Evolutionary conservation across 1,140 invertebrate species (phyloP).

Genomic region (Rhagoletis zephyria): DNA sequence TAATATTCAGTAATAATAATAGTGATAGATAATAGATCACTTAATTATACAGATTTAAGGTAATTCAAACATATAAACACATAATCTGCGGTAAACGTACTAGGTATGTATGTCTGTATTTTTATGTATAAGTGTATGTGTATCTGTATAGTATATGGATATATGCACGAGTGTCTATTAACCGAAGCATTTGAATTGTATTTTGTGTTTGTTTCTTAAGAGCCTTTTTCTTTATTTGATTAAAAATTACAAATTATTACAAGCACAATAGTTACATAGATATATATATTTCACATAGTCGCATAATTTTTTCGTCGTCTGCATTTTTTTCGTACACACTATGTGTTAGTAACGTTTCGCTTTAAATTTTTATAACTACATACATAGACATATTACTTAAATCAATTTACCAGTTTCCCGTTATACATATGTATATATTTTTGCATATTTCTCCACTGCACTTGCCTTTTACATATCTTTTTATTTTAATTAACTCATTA

Average conservation of each 20-base stretch:
- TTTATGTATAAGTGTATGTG: not conserved
- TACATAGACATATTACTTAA: constrained; percentile 27
- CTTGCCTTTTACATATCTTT: not conserved
- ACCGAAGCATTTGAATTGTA: not conserved
- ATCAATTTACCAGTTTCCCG: constrained; percentile 36
- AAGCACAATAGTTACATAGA: not conserved
- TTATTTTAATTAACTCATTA: no score
- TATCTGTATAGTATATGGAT: not conserved
- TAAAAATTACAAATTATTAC: constrained; percentile 36
- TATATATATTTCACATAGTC: not conserved
- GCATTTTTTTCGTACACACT: not conserved
- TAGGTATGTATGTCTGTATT: constrained; percentile 6
- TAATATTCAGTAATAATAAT: constrained; percentile 8
- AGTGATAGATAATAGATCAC: constrained; percentile 1
- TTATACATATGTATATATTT: not conserved
- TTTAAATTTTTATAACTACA: constrained; percentile 13
- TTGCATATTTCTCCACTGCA: not conserved
- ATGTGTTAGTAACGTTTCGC: not conserved
- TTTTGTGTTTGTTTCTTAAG: not conserved
- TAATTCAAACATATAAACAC: constrained; percentile 31
- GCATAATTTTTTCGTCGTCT: constrained; percentile 33
- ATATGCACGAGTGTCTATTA: not conserved
- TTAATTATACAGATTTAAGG: constrained; percentile 22
- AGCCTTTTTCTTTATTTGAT: not conserved
- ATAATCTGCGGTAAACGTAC: constrained; percentile 25